Conservation (phyloP, 2,888 invertebrate genomes). For the Andrena hattorfiana region DNA sequence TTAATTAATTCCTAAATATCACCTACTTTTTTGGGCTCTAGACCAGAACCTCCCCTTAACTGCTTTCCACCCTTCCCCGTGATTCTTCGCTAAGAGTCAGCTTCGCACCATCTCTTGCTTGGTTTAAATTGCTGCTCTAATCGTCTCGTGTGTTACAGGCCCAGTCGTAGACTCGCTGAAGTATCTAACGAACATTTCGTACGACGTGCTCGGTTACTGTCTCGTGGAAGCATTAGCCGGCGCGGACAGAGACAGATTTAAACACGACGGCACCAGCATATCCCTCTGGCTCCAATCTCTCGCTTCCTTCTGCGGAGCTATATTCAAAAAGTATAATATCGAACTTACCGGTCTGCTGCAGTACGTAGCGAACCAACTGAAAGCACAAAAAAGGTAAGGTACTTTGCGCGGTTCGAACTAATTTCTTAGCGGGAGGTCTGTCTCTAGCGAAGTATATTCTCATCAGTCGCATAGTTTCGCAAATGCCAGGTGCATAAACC, state of each 20-base stretch:
- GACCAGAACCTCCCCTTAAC: too few species aligned
- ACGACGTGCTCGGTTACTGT: conserved; percentile 98
- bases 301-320: conserved; percentile 97
- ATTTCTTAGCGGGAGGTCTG: conserved; percentile 9
- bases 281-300: conserved; percentile 97
- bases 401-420: conserved; percentile 52
- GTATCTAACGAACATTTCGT: conserved; percentile 97
- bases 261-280: conserved; percentile 95
- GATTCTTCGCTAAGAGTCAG: too few species aligned
- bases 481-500: too few species aligned
- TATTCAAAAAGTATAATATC: conserved; percentile 98
- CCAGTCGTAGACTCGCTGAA: conserved; percentile 99
- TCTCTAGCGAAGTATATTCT: neutral
- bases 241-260: conserved; percentile 91
- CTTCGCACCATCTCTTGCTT: too few species aligned
- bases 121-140: neutral
- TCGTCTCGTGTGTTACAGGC: conserved; percentile 67
- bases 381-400: conserved; percentile 98
- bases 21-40: too few species aligned
- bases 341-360: conserved; percentile 98
- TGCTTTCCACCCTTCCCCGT: too few species aligned
- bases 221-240: conserved; percentile 96
- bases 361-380: conserved; percentile 98
- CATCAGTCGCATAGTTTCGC: neutral
- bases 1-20: too few species aligned